Evolutionary conservation across 1,140 invertebrate species (phyloP).

Genomic region (Ooceraea biroi): DNA sequence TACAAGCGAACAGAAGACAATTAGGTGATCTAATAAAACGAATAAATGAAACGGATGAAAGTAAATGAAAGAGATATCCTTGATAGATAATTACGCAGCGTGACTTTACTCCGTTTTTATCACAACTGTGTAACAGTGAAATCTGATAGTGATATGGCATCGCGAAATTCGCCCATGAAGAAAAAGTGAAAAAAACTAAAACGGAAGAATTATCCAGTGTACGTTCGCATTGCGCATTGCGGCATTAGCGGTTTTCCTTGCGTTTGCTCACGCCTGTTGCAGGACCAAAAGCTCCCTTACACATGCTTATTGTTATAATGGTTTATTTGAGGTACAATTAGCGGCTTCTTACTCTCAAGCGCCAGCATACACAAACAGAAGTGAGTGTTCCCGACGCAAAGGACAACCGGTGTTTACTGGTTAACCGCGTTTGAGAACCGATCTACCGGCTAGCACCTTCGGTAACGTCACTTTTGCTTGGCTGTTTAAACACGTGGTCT

Average conservation of each 20-base stretch:
- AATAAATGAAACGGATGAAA: slow-evolving; percentile 5
- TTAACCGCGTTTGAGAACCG: not conserved
- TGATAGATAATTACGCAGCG: slow-evolving; percentile 8
- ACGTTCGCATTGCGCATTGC: too few species aligned
- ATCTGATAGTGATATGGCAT: too few species aligned
- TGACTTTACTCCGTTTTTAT: too few species aligned
- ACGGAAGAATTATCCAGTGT: too few species aligned
- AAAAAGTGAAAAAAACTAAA: too few species aligned
- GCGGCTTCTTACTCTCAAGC: slow-evolving; percentile 6
- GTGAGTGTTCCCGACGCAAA: not conserved
- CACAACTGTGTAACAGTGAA: too few species aligned
- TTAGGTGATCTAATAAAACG: slow-evolving; percentile 30
- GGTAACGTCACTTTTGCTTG: slow-evolving; percentile 26
- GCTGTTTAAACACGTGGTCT: not conserved
- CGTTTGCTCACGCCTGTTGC: not conserved
- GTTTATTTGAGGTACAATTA: slow-evolving; percentile 52
- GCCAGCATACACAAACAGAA: slow-evolving; percentile 21
- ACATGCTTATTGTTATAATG: not conserved
- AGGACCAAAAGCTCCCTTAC: not conserved
- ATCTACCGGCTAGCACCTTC: not conserved
- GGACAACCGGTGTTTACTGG: not conserved
- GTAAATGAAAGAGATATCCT: not conserved
- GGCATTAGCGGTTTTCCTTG: not conserved
- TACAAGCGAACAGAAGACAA: slow-evolving; percentile 38
- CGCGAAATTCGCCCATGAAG: too few species aligned